A percentile compares a stretch with the other conserved stretches of the same genome.
These are phyloP conservation scores for Propithecus perrieri DNA, from an alignment of 2,797 vertebrate genomes.

Conservation along the genomic window DNA sequence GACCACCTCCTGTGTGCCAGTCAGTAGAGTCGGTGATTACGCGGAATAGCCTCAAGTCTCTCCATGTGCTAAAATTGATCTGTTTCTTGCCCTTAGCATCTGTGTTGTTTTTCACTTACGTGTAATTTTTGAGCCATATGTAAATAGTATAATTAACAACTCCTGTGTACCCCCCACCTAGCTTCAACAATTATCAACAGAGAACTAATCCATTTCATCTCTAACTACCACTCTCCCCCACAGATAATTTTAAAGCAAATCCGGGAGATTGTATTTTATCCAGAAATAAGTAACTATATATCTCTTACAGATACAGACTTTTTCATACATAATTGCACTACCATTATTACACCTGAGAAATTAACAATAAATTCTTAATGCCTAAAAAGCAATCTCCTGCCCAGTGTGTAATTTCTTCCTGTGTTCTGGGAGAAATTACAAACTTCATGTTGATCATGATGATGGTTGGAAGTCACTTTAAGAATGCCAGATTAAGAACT, in stretches of 20 bases:
- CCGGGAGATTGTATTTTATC: not conserved
- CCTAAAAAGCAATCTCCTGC: not conserved
- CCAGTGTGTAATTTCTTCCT: not conserved
- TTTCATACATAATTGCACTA: not conserved
- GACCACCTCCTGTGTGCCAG: not conserved
- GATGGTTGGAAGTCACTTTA: not conserved
- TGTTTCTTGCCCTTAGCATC: not conserved
- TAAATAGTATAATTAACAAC: conserved; percentile 2
- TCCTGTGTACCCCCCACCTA: not conserved
- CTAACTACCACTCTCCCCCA: not conserved
- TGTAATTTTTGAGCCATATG: not conserved
- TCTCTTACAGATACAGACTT: not conserved
- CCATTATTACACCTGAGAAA: not conserved
- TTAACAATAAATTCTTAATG: not conserved
- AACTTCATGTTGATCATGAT: not conserved
- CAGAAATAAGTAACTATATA: not conserved
- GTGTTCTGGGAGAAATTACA: not conserved
- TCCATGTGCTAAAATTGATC: not conserved
- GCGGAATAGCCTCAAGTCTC: not conserved
- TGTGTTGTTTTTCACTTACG: not conserved
- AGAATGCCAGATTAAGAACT: not conserved
- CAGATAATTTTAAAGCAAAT: conserved; percentile 14
- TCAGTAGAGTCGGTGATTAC: not conserved
- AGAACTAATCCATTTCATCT: not conserved
- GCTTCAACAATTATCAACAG: not conserved